A percentile compares a stretch with the other conserved stretches of the same genome.
Evolutionary conservation across 2,113 vertebrate species (phyloP).

Genomic region (Onychorhynchus coronatus): DNA sequence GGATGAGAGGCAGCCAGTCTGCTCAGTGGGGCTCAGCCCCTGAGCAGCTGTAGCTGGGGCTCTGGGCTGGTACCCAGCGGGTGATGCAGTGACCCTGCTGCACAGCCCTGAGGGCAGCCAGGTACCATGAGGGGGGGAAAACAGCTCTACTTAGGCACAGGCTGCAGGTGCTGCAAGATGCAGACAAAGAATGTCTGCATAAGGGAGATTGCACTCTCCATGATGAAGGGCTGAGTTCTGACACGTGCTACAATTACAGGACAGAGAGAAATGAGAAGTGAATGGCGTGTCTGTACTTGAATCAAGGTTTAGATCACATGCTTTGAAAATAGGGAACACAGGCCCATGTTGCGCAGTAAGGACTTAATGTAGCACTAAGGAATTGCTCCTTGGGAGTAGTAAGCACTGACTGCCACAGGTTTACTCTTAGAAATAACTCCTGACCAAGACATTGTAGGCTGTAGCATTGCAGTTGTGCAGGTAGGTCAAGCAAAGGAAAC

Average conservation of each 20-base stretch:
- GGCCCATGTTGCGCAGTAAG: background rate
- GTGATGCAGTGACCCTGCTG: background rate
- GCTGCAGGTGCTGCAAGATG: background rate
- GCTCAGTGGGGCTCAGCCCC: background rate
- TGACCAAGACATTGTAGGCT: background rate
- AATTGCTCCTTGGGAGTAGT: background rate
- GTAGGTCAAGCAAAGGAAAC: background rate
- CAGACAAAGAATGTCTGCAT: background rate
- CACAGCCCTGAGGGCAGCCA: accelerated
- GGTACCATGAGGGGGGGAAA: accelerated
- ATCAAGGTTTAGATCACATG: background rate
- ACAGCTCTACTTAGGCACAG: accelerated
- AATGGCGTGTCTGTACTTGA: background rate
- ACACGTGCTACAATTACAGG: accelerated
- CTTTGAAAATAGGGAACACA: background rate
- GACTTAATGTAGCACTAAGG: background rate
- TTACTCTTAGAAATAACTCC: background rate
- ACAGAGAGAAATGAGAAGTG: background rate
- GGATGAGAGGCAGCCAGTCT: background rate
- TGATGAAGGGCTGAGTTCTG: accelerated
- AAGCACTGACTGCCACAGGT: background rate
- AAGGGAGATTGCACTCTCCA: background rate
- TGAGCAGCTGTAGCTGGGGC: background rate
- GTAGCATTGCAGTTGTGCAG: background rate
- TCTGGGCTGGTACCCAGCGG: accelerated